Evolutionary conservation across 1,140 invertebrate genomes (phyloP), one percentile per base, ranked within the genome.

Genomic region (Sinonovacula constricta): DNA sequence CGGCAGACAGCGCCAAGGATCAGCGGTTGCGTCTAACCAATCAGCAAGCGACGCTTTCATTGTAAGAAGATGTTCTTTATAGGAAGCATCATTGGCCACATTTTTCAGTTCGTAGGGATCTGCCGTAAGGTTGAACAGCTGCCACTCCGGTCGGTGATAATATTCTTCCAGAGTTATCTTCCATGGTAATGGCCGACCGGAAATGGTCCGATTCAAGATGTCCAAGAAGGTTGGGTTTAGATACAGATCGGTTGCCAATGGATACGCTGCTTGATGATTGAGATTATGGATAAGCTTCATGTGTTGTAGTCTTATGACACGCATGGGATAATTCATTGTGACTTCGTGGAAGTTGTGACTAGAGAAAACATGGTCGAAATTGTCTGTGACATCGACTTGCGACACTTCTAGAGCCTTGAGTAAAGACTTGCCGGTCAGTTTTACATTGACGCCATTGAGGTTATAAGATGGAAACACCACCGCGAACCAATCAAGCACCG

Each of bases 291-390:
- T 95, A 0, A 97, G 92, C 91, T 97, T 97, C 88, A 94, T 95
- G 45, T 93, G 89, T 59, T 94, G 93, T n/a, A 94, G 96, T 84
- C 96, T 92, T 56, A 97, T 92, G 36, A 94, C 94, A 83, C 96
- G 92, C 96, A 97, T 97, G 26, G 96, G 96, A 92, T 97, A 97
- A 90, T 96, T 95, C 96, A 97, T 97, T 0, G 96, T 97, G 7
- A 97, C 91, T 93, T 98, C 96, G 89, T 98, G 96, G 86, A 96
- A 94, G 80, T 93, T 95, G 84, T 97, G 96, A 87, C 96, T 97
- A 26, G 94, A 95, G 91, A 95, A 98, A 22, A 97, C 91, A 2
- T 54, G 31, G 31, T 60, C 63, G 57, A 75, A 83, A n/a, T 49
- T 34, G 3, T 34, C 30, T 14, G 12, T n/a, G 12, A 71, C 54